Evolutionary conservation across 2,888 invertebrate species (phyloP).

Genomic region (Petrolisthes manimaculis): DNA sequence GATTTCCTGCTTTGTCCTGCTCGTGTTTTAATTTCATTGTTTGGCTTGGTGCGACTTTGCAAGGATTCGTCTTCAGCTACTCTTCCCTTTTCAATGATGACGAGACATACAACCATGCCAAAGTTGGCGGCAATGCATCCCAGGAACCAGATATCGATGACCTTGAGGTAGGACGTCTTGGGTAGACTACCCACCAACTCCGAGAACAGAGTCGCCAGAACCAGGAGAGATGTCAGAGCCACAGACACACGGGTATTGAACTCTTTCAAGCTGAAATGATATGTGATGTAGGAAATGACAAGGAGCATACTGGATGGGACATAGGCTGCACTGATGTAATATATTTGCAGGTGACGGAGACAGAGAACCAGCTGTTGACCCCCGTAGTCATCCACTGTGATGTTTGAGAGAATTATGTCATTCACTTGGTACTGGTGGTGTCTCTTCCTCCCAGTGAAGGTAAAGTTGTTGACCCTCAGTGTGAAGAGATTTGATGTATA

Average conservation of each 20-base stretch:
- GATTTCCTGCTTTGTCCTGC: too few relatives aligned
- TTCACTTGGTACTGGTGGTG: slow-evolving; percentile 33
- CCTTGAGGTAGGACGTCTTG: slow-evolving; percentile 38
- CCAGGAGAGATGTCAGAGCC: slow-evolving; percentile 37
- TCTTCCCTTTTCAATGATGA: slow-evolving; percentile 21
- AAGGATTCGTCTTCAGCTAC: not conserved
- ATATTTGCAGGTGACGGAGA: slow-evolving; percentile 26
- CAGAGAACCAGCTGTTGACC: slow-evolving; percentile 10
- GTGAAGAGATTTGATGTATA: slow-evolving; percentile 29
- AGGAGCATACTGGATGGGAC: slow-evolving; percentile 28
- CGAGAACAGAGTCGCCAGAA: slow-evolving; percentile 40
- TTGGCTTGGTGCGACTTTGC: too few relatives aligned
- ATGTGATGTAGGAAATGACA: slow-evolving; percentile 33
- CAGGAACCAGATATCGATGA: slow-evolving; percentile 42
- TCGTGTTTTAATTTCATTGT: too few relatives aligned
- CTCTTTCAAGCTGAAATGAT: slow-evolving; percentile 21
- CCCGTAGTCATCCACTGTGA: not conserved
- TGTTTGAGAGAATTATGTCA: not conserved
- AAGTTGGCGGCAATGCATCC: slow-evolving; percentile 27
- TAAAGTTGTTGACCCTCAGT: not conserved
- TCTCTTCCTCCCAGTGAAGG: slow-evolving; percentile 2
- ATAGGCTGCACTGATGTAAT: slow-evolving; percentile 47
- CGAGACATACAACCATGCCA: slow-evolving; percentile 31
- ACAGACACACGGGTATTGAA: slow-evolving; percentile 26
- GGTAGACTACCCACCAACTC: slow-evolving; percentile 34